Base-by-base conservation (phyloP, 2,113 vertebrate species). In the Setophaga coronata region DNA sequence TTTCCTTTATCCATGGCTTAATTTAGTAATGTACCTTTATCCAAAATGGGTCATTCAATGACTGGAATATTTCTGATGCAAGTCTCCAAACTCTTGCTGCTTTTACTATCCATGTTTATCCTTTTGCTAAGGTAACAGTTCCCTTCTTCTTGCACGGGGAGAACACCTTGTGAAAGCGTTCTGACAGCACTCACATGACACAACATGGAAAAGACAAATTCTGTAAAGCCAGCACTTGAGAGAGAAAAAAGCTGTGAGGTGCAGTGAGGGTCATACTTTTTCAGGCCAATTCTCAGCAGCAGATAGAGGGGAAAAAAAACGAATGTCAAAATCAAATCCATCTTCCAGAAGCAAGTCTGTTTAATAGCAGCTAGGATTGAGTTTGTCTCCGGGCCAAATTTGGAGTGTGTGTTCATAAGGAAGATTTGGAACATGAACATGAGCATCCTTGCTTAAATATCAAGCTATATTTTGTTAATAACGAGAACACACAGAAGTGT, bases 101-200 rank as follows among this genome's bases (percentile, higher is more conserved):
- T 88, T 76, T 83, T 79, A 51, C 34, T n/a, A 34, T 31, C 38
- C 10, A 2, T 34, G 18, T 60, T 82, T 51, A 24, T 50, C 6
- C 31, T 87, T 61, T 50, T 43, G 19, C 26, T 70, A 85, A 66
- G n/a, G 26, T 26, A 86, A 50, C 4, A n/a, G 4, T 24, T 83
- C 40, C n/a, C 17, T 66, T 38, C 42, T 60, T 42, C 50, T 69
- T 69, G 31, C 38, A 13, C 9, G 10, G 5, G 18, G 54, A 57
- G 8, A 15, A 4, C 0, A 0, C n/a, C 50, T 71, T 69, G 31
- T n/a, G 45, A 84, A 87, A 60, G 29, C 0, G 3, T 33, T 72
- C 76, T 18, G 21, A 48, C 25, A 70, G 73, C 56, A 45, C 33
- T 45, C 15, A 12, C 2, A 0, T 36, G 78, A 76, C 45, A 29